Conservation (phyloP, 1,140 invertebrate genomes). For the Calliphora vicina region DNA sequence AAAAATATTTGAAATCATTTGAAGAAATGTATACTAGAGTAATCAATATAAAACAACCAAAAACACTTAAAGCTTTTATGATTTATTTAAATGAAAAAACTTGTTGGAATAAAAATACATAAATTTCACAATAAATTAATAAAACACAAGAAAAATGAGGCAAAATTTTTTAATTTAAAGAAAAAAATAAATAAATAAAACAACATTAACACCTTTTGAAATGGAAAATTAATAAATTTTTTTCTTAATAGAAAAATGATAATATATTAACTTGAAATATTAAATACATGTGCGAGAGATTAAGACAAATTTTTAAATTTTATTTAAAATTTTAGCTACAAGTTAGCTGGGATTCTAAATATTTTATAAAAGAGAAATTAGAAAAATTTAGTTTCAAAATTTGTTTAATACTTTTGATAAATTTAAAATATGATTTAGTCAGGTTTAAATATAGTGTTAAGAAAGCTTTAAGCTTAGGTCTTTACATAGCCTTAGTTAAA, state of each 20-base stretch:
- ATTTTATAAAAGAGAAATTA: too few species aligned
- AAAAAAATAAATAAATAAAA: not conserved
- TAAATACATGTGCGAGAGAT: not conserved
- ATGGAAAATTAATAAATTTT: constrained; percentile 2
- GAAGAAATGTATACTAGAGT: not conserved
- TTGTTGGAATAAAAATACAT: not conserved
- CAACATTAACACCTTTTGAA: not conserved
- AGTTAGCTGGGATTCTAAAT: too few species aligned
- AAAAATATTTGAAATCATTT: too few species aligned
- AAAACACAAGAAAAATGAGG: not conserved
- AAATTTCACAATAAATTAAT: not conserved
- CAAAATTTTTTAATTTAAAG: not conserved
- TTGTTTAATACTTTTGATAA: too few species aligned
- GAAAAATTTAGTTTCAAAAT: too few species aligned
- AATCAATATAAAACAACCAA: not conserved
- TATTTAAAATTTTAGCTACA: too few species aligned
- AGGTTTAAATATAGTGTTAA: too few species aligned
- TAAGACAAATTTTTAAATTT: not conserved
- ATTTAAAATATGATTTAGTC: too few species aligned
- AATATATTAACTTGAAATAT: too few species aligned
- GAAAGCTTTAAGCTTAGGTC: too few species aligned
- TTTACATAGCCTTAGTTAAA: too few species aligned
- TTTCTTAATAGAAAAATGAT: not conserved
- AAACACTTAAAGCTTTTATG: constrained; percentile 1
- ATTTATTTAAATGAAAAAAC: not conserved